Base-by-base conservation (phyloP, 1,140 invertebrate genomes). In the Trachelipus rathkii region DNA sequence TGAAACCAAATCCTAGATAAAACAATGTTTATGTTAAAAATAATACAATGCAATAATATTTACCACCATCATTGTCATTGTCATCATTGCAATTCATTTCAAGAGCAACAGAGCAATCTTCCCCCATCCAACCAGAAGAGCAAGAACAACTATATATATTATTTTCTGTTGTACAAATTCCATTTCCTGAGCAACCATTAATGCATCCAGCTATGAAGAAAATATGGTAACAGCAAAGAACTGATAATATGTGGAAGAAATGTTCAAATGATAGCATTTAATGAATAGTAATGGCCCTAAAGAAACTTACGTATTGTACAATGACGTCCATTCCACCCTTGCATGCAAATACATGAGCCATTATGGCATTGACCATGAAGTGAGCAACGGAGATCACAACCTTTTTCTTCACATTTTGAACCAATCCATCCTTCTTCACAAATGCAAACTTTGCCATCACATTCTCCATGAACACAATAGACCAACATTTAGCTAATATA, bases 281-380 rank as follows among this genome's bases (percentile, higher is more conserved):
- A 1, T 33, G 19, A 60, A 15, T 60, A 60, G 13, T 7, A 33
- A 33, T 33, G 1, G 33, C 6, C 33, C 6, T 3, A 33, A 33
- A 6, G 6, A 19, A 19, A 67, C 92, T 92, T 90, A 98, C 96
- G 93, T 82, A 97, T 85, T 44, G 95, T 96, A 86, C 96, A 98
- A 84, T 97, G 95, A 82, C 92, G 90, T 79, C 96, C 96, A 86
- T 98, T 98, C 95, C 96, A 99, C 75, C 97, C 97, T 85, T 94
- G 92, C 23, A 92, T 92, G 85, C 97, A 99, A 66, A 96, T 91
- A 85, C 97, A 99, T 24, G 94, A 96, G 46, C 97, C 97, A 85
- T 99, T 98, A 83, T 93, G 92, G 86, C 97, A 99, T 84, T 95
- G 93, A 0, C 97, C 97, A 83, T 96, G 94, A 82, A 95, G 93